These are phyloP conservation scores for Scaptomyza polygonia DNA, from an alignment of 2,888 invertebrate species.

Conservation along the genomic window DNA sequence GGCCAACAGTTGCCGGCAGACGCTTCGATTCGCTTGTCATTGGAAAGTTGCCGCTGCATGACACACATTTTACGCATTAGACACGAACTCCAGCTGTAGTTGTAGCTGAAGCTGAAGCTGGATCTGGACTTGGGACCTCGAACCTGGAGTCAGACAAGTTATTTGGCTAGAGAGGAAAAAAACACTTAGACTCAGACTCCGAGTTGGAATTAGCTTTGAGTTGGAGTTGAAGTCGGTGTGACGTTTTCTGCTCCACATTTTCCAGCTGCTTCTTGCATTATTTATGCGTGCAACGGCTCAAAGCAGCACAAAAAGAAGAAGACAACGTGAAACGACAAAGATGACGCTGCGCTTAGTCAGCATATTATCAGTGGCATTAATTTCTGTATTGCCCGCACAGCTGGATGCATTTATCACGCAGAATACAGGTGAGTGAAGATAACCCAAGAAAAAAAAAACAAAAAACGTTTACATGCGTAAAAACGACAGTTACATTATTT, in stretches of 20 bases:
- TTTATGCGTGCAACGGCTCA: conserved; percentile 65
- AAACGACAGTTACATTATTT: conserved; percentile 11
- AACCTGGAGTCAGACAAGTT: conserved; percentile 31
- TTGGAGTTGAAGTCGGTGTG: conserved; percentile 4
- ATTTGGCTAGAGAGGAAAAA: conserved; percentile 11
- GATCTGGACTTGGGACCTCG: conserved; percentile 37
- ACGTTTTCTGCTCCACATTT: not conserved
- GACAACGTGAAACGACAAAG: conserved; percentile 46
- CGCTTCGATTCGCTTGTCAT: conserved; percentile 70
- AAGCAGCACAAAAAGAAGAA: conserved; percentile 4
- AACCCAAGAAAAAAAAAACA: not conserved
- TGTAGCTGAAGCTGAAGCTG: conserved; percentile 13
- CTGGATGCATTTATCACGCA: conserved; percentile 81
- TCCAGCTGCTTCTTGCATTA: conserved; percentile 57
- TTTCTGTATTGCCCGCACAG: conserved; percentile 75
- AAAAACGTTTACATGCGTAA: conserved; percentile 33
- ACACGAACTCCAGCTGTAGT: conserved; percentile 28
- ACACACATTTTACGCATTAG: conserved; percentile 78
- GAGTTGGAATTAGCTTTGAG: not conserved
- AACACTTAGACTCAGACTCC: not conserved
- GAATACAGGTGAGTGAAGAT: conserved; percentile 73
- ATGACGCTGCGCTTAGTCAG: conserved; percentile 75
- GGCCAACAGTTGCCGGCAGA: conserved; percentile 53
- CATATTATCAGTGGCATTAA: conserved; percentile 64
- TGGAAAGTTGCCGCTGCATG: conserved; percentile 79